Conservation (phyloP, 2,797 vertebrate genomes). For the Alectoris magna region DNA sequence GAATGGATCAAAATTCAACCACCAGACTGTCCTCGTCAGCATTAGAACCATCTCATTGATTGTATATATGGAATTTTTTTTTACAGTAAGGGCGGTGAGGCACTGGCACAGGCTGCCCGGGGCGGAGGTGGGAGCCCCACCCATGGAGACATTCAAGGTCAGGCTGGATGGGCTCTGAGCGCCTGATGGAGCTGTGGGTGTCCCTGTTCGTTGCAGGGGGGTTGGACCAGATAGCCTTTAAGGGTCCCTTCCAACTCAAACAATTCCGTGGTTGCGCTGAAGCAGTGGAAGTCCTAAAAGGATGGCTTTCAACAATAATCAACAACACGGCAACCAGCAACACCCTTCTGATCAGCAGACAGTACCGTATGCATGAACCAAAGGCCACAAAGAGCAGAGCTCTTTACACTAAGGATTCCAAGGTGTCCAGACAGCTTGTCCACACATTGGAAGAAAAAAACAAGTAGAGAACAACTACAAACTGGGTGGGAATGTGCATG, state of each 20-base stretch:
- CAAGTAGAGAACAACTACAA: not conserved
- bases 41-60: not conserved
- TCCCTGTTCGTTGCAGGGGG: too few relatives aligned
- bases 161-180: too few relatives aligned
- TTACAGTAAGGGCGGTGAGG: too few relatives aligned
- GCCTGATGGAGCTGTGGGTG: too few relatives aligned
- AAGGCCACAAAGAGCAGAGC: not conserved
- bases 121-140: too few relatives aligned
- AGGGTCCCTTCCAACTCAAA: too few relatives aligned
- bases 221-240: too few relatives aligned
- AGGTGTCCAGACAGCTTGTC: not conserved
- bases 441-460: not conserved
- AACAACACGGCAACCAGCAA: not conserved
- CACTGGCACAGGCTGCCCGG: too few relatives aligned
- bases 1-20: not conserved
- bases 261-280: not conserved
- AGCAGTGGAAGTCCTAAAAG: not conserved
- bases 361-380: not conserved
- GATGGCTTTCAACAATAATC: not conserved
- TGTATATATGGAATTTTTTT: too few relatives aligned
- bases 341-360: not conserved
- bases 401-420: not conserved
- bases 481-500: not conserved
- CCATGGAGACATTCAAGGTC: too few relatives aligned
- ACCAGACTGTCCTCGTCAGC: not conserved